Conservation (phyloP, 2,888 invertebrate species). For the Atherix ibis region DNA sequence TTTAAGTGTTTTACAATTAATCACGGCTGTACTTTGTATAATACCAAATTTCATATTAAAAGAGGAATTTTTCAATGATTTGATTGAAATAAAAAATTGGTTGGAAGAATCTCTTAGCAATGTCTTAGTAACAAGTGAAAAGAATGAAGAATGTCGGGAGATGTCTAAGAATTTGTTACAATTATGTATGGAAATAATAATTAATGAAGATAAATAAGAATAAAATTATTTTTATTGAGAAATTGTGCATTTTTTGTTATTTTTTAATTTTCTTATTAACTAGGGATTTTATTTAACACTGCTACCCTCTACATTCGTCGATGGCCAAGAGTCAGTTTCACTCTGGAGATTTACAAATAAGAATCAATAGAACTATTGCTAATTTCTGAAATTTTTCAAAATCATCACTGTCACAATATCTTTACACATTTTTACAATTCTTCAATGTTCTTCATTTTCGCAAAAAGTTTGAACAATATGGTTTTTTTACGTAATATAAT, state of each 20-base stretch:
- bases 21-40: conserved; percentile 47
- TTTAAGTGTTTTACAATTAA: conserved; percentile 45
- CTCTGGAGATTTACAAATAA: too few species aligned
- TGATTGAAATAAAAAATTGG: conserved; percentile 54
- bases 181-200: conserved; percentile 5
- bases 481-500: too few species aligned
- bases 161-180: conserved; percentile 20
- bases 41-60: conserved; percentile 41
- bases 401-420: too few species aligned
- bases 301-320: too few species aligned
- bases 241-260: not conserved
- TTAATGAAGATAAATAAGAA: not conserved
- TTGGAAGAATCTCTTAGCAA: conserved; percentile 40
- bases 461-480: too few species aligned
- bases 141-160: conserved; percentile 45
- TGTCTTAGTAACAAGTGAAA: conserved; percentile 43
- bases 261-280: not conserved
- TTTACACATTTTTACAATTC: too few species aligned
- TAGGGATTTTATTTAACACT: conserved; percentile 5
- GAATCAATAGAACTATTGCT: too few species aligned
- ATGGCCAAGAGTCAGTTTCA: too few species aligned
- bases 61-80: conserved; percentile 41
- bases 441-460: too few species aligned
- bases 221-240: conserved; percentile 1
- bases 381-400: too few species aligned